Base-by-base conservation (phyloP, 1,140 invertebrate species). In the Cherax destructor region DNA sequence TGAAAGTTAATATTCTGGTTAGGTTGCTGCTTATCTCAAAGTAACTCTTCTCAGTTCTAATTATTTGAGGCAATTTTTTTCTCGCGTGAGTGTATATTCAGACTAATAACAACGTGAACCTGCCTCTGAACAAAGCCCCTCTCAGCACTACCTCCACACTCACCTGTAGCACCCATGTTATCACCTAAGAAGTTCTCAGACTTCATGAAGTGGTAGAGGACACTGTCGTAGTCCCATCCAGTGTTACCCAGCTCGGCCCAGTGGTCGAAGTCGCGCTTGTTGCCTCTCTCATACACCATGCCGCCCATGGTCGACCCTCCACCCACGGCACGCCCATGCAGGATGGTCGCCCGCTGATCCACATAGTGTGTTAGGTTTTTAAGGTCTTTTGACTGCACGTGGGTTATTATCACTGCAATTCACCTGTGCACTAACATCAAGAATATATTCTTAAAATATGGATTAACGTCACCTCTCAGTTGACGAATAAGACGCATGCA, bases 251-350 rank as follows among this genome's bases (percentile, higher is more conserved):
- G 96, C 0, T 95, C 95, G 59, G 97, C 97, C 98, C 98, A 99
- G 83, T 97, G 96, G 94, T 99, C 97, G 93, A 96, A 99, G 94
- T 99, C 98, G 3, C 96, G 95, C 88, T 96, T 96, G 95, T 99
- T 98, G 0, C 98, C 98, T 91, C 98, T 95, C 9, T 99, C 96
- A 94, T 99, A 99, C 0, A 99, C 96, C 98, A 99, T 97, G 0
- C 97, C 97, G 92, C 98, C 98, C 0, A 98, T 96, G 95, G 94
- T 97, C 96, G 0, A 96, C 95, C 94, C 97, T 97, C 24, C 85
- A 83, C 92, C 87, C 87, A 93, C 21, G 7, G 83, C 87, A 18
- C 50, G 41, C 6, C 61, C 87, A n/a, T 83, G 65, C 49, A 79
- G 87, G n/a, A 89, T 81, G 49, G 49, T 59, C 5, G 87, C 87